Evolutionary conservation across 2,888 invertebrate genomes (phyloP).

Genomic region (Cephonodes hylas): DNA sequence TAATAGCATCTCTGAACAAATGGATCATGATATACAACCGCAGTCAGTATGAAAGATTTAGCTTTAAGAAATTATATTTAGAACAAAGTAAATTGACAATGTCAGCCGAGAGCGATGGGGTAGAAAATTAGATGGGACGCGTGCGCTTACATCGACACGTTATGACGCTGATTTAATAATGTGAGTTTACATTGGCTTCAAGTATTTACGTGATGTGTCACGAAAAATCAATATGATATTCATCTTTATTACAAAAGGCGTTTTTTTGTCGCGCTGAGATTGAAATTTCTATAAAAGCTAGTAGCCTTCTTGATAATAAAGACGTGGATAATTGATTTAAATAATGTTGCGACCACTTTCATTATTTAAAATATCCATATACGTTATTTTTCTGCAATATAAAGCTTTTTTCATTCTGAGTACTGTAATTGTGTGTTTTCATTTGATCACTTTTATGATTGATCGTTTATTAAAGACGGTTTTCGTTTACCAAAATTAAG

Average conservation of each 20-base stretch:
- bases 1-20: background rate
- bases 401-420: no score
- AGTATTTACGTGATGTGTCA: background rate
- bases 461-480: background rate
- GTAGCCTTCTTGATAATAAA: no score
- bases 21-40: background rate
- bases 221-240: no score
- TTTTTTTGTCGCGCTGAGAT: no score
- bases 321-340: no score
- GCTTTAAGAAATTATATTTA: background rate
- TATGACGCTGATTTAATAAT: background rate
- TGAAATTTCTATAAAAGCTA: no score
- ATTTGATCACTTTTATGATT: no score
- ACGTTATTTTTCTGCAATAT: no score
- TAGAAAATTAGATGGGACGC: background rate
- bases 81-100: background rate
- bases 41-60: background rate
- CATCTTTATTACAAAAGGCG: no score
- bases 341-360: no score
- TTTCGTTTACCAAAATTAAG: background rate
- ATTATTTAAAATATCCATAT: no score
- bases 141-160: background rate
- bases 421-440: no score
- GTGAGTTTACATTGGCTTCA: background rate
- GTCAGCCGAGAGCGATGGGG: background rate